Percentiles rank a stretch among this genome's conserved stretches.
Conservation (phyloP, 2,797 vertebrate species). For the Threskiornis aethiopicus region DNA sequence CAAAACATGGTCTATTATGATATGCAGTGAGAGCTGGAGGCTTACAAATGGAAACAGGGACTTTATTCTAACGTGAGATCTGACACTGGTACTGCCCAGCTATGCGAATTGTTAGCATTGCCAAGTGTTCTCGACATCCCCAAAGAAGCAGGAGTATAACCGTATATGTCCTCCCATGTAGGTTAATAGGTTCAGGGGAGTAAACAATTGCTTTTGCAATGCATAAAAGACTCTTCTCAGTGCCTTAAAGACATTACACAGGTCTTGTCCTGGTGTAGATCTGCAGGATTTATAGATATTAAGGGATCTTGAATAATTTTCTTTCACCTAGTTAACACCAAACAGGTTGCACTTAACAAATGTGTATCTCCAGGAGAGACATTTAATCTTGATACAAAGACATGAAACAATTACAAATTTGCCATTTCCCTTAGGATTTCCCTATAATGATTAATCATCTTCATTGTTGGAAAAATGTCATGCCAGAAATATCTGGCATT, state of each 20-base stretch:
- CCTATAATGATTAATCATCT: constrained; percentile 11
- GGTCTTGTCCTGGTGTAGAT: background rate
- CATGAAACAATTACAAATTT: constrained; percentile 3
- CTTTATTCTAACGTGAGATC: background rate
- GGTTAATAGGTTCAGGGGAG: background rate
- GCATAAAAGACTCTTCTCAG: background rate
- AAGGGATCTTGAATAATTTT: background rate
- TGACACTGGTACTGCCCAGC: background rate
- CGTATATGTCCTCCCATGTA: background rate
- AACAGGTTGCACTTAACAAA: constrained; percentile 1
- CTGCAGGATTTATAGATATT: background rate
- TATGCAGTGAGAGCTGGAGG: background rate
- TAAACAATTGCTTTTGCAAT: background rate
- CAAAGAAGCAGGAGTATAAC: background rate
- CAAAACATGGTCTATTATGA: background rate
- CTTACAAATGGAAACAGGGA: background rate
- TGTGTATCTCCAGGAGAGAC: background rate
- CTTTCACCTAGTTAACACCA: background rate
- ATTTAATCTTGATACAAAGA: constrained; percentile 15
- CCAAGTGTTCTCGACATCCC: background rate
- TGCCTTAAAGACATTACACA: background rate
- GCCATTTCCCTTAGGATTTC: constrained; percentile 3
- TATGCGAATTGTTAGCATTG: background rate
- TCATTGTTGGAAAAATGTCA: background rate
- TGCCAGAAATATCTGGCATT: constrained; percentile 16